Percentiles rank a stretch among this genome's conserved stretches.
phyloP scores from a whole-genome alignment of 2,797 vertebrate species.

The Rhinoraja longicauda region DNA sequence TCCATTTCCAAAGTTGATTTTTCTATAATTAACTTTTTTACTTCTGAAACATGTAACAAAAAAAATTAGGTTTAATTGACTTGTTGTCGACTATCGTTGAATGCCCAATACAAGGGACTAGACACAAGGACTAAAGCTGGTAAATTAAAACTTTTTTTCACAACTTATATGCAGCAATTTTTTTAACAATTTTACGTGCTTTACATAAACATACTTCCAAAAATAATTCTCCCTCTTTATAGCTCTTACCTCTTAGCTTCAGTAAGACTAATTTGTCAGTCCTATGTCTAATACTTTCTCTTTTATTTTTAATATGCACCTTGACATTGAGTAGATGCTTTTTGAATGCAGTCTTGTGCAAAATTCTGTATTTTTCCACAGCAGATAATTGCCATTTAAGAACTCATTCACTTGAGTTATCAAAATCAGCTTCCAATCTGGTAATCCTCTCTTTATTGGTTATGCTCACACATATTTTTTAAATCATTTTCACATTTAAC shows the following conservation, averaged over 20 bases:
- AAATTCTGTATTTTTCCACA: not conserved
- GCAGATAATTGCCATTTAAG: not conserved
- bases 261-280: not conserved
- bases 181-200: not conserved
- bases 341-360: not conserved
- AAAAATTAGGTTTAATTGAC: not conserved
- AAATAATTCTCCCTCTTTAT: not conserved
- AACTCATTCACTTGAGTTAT: not conserved
- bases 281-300: not conserved
- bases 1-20: not conserved
- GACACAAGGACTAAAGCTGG: not conserved
- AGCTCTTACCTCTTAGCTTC: not conserved
- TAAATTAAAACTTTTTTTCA: not conserved
- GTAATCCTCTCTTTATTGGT: not conserved
- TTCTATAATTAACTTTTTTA: not conserved
- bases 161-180: not conserved
- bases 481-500: not conserved
- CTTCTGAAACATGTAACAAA: not conserved
- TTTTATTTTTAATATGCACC: not conserved
- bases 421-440: slow-evolving; percentile 5
- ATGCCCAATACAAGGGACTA: too few relatives aligned
- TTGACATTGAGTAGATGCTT: not conserved
- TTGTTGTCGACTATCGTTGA: not conserved
- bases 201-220: not conserved
- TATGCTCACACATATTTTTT: not conserved